phyloP scores from a whole-genome alignment of 2,888 invertebrate genomes.

The Heteromurus nitidus region DNA sequence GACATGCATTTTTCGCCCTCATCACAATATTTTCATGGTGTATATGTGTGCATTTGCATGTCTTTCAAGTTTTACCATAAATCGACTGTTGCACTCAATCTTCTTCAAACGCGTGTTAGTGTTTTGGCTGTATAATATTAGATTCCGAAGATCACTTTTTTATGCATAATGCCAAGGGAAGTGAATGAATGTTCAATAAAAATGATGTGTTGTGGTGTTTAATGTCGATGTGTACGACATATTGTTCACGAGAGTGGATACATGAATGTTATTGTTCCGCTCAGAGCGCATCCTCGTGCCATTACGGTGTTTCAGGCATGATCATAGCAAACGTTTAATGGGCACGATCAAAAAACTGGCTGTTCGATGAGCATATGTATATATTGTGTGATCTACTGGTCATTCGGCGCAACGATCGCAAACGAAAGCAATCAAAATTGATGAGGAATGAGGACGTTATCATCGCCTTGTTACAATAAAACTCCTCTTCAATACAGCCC shows the following conservation, averaged over 20 bases:
- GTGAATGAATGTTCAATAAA: too few species aligned
- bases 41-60: too few species aligned
- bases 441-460: constrained; percentile 10
- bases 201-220: constrained; percentile 33
- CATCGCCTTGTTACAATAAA: constrained; percentile 20
- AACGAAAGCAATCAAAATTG: neutral
- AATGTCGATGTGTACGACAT: neutral
- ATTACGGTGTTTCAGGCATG: neutral
- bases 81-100: too few species aligned
- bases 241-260: neutral
- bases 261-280: neutral
- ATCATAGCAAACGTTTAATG: constrained; percentile 9
- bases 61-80: too few species aligned
- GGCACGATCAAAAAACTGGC: constrained; percentile 6
- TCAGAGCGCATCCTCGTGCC: neutral
- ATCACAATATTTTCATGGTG: too few species aligned
- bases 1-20: too few species aligned
- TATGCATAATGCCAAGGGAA: too few species aligned
- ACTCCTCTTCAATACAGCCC: constrained; percentile 1
- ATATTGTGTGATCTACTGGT: neutral
- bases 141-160: too few species aligned
- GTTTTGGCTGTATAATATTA: too few species aligned
- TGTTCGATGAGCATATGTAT: neutral
- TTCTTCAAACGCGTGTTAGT: too few species aligned
- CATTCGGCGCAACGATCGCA: neutral